phyloP scores from a whole-genome alignment of 2,888 invertebrate genomes.

The Euzophera pinguis region DNA sequence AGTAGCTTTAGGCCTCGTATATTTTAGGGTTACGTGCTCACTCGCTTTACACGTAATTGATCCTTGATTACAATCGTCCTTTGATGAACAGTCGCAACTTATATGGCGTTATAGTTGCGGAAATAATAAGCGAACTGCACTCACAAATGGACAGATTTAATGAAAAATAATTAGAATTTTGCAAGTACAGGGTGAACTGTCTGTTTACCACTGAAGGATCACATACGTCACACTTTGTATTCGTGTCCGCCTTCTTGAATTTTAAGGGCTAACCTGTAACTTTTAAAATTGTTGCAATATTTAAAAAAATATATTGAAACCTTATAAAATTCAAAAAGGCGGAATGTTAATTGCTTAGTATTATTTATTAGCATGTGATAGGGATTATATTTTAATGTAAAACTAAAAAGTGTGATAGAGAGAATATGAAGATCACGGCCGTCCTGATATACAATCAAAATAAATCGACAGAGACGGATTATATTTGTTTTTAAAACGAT shows the following conservation, averaged over 20 bases:
- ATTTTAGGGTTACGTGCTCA: slow-evolving; percentile 35
- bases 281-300: slow-evolving; percentile 1
- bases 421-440: slow-evolving; percentile 43
- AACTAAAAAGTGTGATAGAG: slow-evolving; percentile 53
- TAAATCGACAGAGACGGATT: slow-evolving; percentile 30
- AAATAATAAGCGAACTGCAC: too few species aligned
- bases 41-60: slow-evolving; percentile 37
- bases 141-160: too few species aligned
- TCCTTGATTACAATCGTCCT: slow-evolving; percentile 21
- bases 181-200: not conserved
- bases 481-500: slow-evolving; percentile 28
- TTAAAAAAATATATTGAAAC: slow-evolving; percentile 9
- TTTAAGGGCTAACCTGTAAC: slow-evolving; percentile 22
- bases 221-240: slow-evolving; percentile 50
- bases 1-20: slow-evolving; percentile 53
- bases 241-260: slow-evolving; percentile 48
- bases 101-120: not conserved
- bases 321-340: slow-evolving; percentile 42
- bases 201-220: slow-evolving; percentile 32
- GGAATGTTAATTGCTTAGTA: slow-evolving; percentile 53
- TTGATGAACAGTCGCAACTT: not conserved
- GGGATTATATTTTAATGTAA: slow-evolving; percentile 42
- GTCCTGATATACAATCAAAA: slow-evolving; percentile 43
- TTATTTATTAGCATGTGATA: slow-evolving; percentile 76
- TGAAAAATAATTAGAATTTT: too few species aligned